These are phyloP conservation scores for Amazona ochrocephala DNA, from an alignment of 2,797 vertebrate genomes.

Conservation along the genomic window DNA sequence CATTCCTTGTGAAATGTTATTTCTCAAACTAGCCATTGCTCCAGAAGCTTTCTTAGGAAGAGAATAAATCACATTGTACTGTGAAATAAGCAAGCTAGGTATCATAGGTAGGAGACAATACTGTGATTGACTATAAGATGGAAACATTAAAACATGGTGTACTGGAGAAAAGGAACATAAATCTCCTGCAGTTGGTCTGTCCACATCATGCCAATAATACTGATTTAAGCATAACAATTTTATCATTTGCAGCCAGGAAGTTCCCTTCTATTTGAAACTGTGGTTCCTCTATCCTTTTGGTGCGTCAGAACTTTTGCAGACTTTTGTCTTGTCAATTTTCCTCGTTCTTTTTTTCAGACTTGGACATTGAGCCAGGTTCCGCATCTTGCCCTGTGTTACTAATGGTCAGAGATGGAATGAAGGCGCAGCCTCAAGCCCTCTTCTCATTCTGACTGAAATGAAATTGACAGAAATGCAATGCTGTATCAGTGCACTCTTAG, in stretches of 20 bases:
- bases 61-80: not conserved
- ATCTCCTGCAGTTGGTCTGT: not conserved
- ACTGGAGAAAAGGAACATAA: not conserved
- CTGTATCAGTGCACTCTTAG: not conserved
- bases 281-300: not conserved
- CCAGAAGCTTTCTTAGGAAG: not conserved
- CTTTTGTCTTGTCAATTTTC: not conserved
- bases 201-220: not conserved
- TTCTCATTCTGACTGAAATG: not conserved
- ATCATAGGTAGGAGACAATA: not conserved
- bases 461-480: not conserved
- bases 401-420: not conserved
- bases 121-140: not conserved
- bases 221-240: not conserved
- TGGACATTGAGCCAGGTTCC: not conserved
- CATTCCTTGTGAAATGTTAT: not conserved
- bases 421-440: not conserved
- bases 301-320: not conserved
- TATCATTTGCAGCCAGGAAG: not conserved
- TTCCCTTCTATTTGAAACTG: not conserved
- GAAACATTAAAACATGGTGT: not conserved
- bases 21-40: slow-evolving; percentile 10
- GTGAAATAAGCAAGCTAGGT: not conserved
- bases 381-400: not conserved
- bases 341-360: not conserved